Evolutionary conservation across 2,797 vertebrate species (phyloP).

Genomic region (Melanotaenia boesemani): DNA sequence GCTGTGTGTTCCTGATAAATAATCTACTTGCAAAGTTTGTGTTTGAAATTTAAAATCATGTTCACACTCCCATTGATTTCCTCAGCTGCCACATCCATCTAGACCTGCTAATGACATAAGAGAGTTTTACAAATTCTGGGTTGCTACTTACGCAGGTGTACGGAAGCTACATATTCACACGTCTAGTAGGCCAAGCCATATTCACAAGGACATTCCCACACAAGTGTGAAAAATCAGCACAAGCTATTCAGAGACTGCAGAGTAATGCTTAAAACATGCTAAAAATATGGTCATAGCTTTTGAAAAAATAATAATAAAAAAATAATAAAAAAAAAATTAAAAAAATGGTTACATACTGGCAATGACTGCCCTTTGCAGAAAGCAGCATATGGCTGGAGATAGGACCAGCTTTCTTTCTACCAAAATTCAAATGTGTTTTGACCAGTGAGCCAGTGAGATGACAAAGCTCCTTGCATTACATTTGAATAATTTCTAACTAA

Average conservation of each 20-base stretch:
- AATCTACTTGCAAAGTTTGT: slow-evolving; percentile 14
- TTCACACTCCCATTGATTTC: slow-evolving; percentile 12
- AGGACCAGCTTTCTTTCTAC: background rate
- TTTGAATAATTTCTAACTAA: slow-evolving; percentile 29
- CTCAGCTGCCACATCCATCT: slow-evolving; percentile 7
- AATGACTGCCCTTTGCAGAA: background rate
- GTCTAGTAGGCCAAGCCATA: slow-evolving; percentile 32
- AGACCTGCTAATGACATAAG: slow-evolving; percentile 31
- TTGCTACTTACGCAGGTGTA: slow-evolving; percentile 50
- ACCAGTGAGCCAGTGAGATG: background rate
- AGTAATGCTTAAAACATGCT: slow-evolving; percentile 36
- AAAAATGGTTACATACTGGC: slow-evolving; percentile 5
- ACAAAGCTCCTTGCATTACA: slow-evolving; percentile 10
- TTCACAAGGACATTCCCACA: slow-evolving; percentile 73
- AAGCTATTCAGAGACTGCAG: slow-evolving; percentile 14
- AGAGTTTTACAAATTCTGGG: slow-evolving; percentile 41
- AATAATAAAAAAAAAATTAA: too few relatives aligned
- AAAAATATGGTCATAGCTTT: slow-evolving; percentile 20
- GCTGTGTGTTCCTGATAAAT: background rate
- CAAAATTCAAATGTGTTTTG: slow-evolving; percentile 18
- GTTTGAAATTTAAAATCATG: slow-evolving; percentile 14
- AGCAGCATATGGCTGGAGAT: slow-evolving; percentile 5
- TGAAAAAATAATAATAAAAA: background rate
- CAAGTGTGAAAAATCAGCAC: slow-evolving; percentile 55
- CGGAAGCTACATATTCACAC: slow-evolving; percentile 57